These are phyloP conservation scores for Perca flavescens DNA, from an alignment of 2,113 vertebrate genomes.

Conservation along the genomic window DNA sequence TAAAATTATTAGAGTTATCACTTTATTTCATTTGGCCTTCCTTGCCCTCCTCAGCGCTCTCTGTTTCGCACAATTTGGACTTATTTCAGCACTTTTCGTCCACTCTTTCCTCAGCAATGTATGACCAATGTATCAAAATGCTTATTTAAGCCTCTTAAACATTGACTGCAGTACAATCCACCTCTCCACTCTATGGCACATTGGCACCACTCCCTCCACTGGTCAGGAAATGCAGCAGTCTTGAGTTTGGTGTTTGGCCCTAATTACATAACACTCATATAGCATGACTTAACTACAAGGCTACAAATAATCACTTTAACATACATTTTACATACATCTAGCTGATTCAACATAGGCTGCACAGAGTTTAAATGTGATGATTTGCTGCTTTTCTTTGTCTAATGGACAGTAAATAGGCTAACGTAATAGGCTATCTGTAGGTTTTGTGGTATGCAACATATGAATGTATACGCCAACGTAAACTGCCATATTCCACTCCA, in stretches of 20 bases:
- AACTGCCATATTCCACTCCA: not conserved
- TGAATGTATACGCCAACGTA: not conserved
- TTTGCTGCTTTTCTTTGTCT: not conserved
- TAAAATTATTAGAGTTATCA: conserved; percentile 18
- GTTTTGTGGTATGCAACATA: not conserved
- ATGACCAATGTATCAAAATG: conserved; percentile 5
- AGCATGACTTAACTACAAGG: not conserved
- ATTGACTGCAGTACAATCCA: not conserved
- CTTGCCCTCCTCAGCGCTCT: not conserved
- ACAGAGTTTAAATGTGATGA: not conserved
- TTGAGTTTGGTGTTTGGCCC: not conserved
- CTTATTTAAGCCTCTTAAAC: conserved; percentile 21
- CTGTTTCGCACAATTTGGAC: not conserved
- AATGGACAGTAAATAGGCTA: not conserved
- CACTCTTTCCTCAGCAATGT: not conserved
- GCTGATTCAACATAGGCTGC: not conserved
- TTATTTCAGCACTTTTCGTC: not conserved
- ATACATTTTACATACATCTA: not conserved
- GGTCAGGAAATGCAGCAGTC: not conserved
- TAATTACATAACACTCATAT: not conserved
- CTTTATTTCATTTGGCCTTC: conserved; percentile 9
- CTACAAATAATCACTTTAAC: not conserved
- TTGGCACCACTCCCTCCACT: not conserved
- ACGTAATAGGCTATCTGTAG: not conserved
- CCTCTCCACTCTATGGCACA: not conserved